phyloP scores from a whole-genome alignment of 2,797 vertebrate species.

The Megaceryle alcyon region DNA sequence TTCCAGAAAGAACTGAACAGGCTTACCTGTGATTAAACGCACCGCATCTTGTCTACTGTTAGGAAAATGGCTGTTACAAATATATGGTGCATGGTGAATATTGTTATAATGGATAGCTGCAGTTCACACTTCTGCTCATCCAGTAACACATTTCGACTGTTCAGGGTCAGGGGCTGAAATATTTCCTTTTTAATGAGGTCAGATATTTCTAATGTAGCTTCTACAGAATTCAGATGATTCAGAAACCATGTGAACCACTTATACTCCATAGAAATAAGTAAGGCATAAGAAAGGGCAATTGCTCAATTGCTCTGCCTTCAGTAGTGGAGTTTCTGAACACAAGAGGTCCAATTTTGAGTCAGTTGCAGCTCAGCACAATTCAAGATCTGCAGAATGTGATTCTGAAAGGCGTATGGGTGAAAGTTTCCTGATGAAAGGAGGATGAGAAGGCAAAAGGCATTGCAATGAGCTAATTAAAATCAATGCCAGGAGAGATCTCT shows the following conservation, averaged over 20 bases:
- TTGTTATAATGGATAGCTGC: not conserved
- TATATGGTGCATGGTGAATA: not conserved
- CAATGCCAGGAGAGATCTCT: not conserved
- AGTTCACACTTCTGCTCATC: not conserved
- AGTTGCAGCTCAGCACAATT: not conserved
- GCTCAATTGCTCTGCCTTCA: not conserved
- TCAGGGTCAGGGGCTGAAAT: not conserved
- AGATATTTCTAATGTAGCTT: not conserved
- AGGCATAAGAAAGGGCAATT: constrained; percentile 3
- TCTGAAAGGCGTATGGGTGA: constrained; percentile 33
- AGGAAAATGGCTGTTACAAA: not conserved
- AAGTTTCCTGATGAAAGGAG: constrained; percentile 39
- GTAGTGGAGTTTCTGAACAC: constrained; percentile 9
- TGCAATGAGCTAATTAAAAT: constrained; percentile 60
- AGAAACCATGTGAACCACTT: not conserved
- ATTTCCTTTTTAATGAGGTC: not conserved
- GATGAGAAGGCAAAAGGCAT: constrained; percentile 39
- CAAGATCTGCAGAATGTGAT: not conserved
- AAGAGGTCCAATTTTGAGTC: not conserved
- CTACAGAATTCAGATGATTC: not conserved
- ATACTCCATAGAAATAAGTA: not conserved
- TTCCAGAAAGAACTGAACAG: not conserved
- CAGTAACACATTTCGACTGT: not conserved
- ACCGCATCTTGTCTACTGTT: not conserved
- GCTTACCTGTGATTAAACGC: not conserved